These are phyloP conservation scores for Acanthopleura granulata DNA, from an alignment of 2,888 invertebrate genomes.

Conservation along the genomic window DNA sequence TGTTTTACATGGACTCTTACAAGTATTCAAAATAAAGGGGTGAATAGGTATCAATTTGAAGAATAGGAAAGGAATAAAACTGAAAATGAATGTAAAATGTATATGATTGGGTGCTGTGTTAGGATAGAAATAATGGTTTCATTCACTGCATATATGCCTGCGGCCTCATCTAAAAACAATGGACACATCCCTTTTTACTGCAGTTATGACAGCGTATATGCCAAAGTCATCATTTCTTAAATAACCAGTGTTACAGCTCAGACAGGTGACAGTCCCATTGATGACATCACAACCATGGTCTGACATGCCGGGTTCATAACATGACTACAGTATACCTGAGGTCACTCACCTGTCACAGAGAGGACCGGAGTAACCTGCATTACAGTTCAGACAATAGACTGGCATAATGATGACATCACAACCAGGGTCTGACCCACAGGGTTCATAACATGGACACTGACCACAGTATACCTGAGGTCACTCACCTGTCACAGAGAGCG, in stretches of 20 bases:
- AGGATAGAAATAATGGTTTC: too few species aligned
- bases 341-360: conserved; percentile 84
- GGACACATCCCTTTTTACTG: too few species aligned
- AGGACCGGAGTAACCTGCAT: conserved; percentile 86
- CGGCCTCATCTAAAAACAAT: too few species aligned
- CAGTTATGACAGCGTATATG: too few species aligned
- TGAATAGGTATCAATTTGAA: too few species aligned
- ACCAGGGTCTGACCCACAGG: conserved; percentile 39
- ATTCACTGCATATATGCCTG: too few species aligned
- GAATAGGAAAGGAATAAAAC: too few species aligned
- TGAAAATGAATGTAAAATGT: too few species aligned
- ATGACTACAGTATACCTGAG: conserved; percentile 31
- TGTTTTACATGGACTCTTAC: too few species aligned
- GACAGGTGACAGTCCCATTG: conserved; percentile 73
- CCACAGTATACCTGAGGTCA: not conserved
- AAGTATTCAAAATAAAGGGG: too few species aligned
- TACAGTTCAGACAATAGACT: conserved; percentile 83
- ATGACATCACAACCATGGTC: conserved; percentile 38
- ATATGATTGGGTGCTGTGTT: too few species aligned
- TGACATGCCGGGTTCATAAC: conserved; percentile 53
- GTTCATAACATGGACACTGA: conserved; percentile 69
- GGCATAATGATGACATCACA: conserved; percentile 32
- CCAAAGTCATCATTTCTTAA: too few species aligned
- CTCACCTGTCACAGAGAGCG: conserved; percentile 86
- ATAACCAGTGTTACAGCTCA: conserved; percentile 87